These are phyloP conservation scores for Chinchilla lanigera DNA, from an alignment of 2,113 vertebrate genomes.

Conservation along the genomic window DNA sequence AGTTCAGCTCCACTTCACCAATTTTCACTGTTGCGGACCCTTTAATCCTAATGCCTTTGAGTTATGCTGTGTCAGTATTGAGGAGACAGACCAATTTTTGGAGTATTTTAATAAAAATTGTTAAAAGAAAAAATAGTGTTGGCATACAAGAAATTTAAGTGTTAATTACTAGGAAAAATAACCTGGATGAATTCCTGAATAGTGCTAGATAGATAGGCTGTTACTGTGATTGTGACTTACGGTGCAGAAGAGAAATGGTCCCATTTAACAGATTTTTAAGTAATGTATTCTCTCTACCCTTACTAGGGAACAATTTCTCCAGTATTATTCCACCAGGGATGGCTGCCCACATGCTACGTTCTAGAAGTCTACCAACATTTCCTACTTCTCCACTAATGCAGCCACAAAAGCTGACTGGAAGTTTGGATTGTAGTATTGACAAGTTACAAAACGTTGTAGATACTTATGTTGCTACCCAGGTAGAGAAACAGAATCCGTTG, in stretches of 20 bases:
- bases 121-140: slow-evolving; percentile 43
- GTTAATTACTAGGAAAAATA: slow-evolving; percentile 1
- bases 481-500: slow-evolving; percentile 74
- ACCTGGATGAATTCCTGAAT: background rate
- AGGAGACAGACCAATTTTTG: background rate
- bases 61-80: background rate
- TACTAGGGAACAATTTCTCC: slow-evolving; percentile 70
- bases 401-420: slow-evolving; percentile 68
- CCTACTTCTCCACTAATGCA: slow-evolving; percentile 86
- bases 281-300: slow-evolving; percentile 30
- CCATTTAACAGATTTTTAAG: slow-evolving; percentile 42
- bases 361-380: slow-evolving; percentile 89
- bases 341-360: slow-evolving; percentile 84
- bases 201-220: background rate
- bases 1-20: slow-evolving; percentile 1
- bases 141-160: slow-evolving; percentile 1
- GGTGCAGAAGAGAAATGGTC: background rate
- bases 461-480: slow-evolving; percentile 51
- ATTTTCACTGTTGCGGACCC: background rate
- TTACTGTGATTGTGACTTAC: background rate
- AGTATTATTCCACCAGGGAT: background rate
- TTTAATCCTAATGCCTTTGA: slow-evolving; percentile 5
- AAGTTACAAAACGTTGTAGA: slow-evolving; percentile 75
- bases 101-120: slow-evolving; percentile 45
- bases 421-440: slow-evolving; percentile 76